Percentiles rank a stretch among this genome's conserved stretches.
Conservation (phyloP, 2,797 vertebrate genomes). For the Anableps anableps region DNA sequence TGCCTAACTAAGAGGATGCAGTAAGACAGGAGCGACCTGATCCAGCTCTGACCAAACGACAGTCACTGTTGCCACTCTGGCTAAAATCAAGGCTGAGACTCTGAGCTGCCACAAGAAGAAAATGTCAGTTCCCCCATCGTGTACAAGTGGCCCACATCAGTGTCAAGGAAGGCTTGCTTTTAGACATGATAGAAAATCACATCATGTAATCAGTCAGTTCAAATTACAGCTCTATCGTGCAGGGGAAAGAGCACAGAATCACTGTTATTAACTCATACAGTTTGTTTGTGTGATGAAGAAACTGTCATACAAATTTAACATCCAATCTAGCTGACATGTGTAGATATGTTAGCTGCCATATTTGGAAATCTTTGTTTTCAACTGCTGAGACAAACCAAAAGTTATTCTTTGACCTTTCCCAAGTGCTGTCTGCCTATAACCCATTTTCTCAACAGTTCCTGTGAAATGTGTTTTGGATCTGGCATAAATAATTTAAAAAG, state of each 20-base stretch:
- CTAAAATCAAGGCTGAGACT: constrained; percentile 49
- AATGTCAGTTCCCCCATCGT: constrained; percentile 28
- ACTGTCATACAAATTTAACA: constrained; percentile 21
- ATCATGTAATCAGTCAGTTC: constrained; percentile 51
- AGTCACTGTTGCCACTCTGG: constrained; percentile 21
- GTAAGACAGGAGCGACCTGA: constrained; percentile 69
- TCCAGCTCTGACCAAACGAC: constrained; percentile 38
- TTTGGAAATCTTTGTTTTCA: constrained; percentile 40
- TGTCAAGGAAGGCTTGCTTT: constrained; percentile 33
- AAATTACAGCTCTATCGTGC: constrained; percentile 43
- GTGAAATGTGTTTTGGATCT: constrained; percentile 13
- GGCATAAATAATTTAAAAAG: constrained; percentile 5
- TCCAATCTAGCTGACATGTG: constrained; percentile 22
- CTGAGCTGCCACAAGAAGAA: constrained; percentile 38
- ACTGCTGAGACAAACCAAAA: constrained; percentile 16
- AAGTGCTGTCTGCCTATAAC: constrained; percentile 18
- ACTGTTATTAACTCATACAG: constrained; percentile 50
- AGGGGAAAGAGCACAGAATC: constrained; percentile 28
- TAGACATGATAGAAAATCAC: constrained; percentile 40
- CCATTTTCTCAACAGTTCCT: constrained; percentile 1
- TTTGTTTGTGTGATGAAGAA: constrained; percentile 36
- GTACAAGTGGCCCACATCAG: constrained; percentile 34
- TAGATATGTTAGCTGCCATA: constrained; percentile 24
- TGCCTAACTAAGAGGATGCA: constrained; percentile 50
- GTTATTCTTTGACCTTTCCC: constrained; percentile 28